Evolutionary conservation across 2,888 invertebrate species (phyloP).

Genomic region (Chalcis sispes): DNA sequence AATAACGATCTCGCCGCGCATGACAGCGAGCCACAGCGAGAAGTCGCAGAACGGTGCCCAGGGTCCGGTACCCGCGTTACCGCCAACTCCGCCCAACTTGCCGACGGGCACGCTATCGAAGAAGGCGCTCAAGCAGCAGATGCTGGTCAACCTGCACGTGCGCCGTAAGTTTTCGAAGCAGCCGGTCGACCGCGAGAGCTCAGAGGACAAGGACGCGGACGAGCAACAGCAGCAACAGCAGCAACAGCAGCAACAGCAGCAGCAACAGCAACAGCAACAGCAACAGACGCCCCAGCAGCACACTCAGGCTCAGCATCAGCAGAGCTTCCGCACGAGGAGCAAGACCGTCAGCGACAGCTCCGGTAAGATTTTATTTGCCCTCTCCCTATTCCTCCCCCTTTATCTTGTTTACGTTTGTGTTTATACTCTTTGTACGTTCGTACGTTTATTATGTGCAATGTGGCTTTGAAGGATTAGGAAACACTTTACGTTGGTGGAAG

Average conservation of each 20-base stretch:
- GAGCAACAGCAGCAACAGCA: slow-evolving; percentile 72
- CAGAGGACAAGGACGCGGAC: slow-evolving; percentile 86
- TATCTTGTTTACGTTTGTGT: neutral
- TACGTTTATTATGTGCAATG: neutral
- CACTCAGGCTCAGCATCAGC: neutral
- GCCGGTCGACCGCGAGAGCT: slow-evolving; percentile 90
- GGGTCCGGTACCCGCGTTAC: slow-evolving; percentile 32
- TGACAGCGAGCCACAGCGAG: slow-evolving; percentile 72
- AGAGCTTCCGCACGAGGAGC: slow-evolving; percentile 82
- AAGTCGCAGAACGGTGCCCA: slow-evolving; percentile 67
- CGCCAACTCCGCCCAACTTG: slow-evolving; percentile 54
- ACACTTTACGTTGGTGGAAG: slow-evolving; percentile 42
- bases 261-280: slow-evolving; percentile 60
- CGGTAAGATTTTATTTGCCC: slow-evolving; percentile 77
- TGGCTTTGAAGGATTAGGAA: slow-evolving; percentile 2
- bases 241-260: slow-evolving; percentile 63
- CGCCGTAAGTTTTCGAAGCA: slow-evolving; percentile 73
- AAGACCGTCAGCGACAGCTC: slow-evolving; percentile 93
- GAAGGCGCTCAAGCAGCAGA: slow-evolving; percentile 89
- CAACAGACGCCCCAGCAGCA: slow-evolving; percentile 73
- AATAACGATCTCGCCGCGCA: slow-evolving; percentile 71
- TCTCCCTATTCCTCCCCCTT: neutral
- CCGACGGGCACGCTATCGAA: slow-evolving; percentile 79
- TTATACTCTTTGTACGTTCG: neutral
- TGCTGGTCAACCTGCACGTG: slow-evolving; percentile 78